phyloP scores from a whole-genome alignment of 2,888 invertebrate genomes.

The Calliopum simillimum region DNA sequence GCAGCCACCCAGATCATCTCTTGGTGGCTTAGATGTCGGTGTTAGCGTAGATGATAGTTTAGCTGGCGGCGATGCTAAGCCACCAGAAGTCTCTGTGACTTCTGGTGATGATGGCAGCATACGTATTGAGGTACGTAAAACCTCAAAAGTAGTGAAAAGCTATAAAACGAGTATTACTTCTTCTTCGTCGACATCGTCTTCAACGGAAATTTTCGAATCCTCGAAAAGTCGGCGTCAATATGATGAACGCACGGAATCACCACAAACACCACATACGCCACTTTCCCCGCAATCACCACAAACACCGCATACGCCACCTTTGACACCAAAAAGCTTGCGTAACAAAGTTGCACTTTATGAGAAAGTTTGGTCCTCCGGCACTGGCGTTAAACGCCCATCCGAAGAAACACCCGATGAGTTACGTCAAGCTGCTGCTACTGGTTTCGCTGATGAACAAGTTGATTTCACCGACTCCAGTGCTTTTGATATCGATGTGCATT shows the following conservation, averaged over 20 bases:
- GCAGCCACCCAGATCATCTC: not conserved
- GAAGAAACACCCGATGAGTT: constrained; percentile 58
- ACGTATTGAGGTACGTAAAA: constrained; percentile 19
- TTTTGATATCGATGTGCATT: constrained; percentile 71
- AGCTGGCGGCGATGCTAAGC: not conserved
- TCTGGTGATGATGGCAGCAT: constrained; percentile 19
- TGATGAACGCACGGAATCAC: constrained; percentile 48
- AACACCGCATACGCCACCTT: constrained; percentile 46
- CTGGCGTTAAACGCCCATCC: constrained; percentile 55
- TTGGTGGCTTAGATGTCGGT: not conserved
- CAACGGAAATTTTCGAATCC: constrained; percentile 44
- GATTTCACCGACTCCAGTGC: constrained; percentile 53
- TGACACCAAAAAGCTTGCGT: constrained; percentile 70
- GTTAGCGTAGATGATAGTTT: not conserved
- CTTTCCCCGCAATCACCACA: constrained; percentile 44
- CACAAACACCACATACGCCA: constrained; percentile 37
- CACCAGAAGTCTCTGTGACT: not conserved
- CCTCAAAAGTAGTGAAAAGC: constrained; percentile 34
- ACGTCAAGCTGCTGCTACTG: constrained; percentile 55
- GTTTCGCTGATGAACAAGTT: constrained; percentile 24
- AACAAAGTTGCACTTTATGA: constrained; percentile 85
- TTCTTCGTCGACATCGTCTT: constrained; percentile 55
- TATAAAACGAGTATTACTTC: constrained; percentile 44
- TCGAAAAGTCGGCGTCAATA: constrained; percentile 36
- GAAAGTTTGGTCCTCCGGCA: constrained; percentile 76